Conservation (phyloP, 1,140 invertebrate genomes). For the Bombus vancouverensis region DNA sequence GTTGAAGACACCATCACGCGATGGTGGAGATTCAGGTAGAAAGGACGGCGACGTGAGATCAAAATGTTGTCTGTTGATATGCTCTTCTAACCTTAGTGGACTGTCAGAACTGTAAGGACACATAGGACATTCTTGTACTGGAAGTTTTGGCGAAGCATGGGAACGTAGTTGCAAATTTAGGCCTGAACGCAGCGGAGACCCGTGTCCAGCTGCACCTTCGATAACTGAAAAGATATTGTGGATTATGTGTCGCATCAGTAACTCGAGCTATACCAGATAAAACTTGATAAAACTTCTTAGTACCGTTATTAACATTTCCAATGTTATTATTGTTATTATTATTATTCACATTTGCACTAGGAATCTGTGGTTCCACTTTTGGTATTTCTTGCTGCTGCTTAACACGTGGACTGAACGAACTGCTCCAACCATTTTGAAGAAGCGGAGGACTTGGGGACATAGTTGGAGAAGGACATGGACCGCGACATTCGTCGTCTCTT, state of each 20-base stretch:
- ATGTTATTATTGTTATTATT: slow-evolving; percentile 82
- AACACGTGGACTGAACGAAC: slow-evolving; percentile 54
- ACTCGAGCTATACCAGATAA: not conserved
- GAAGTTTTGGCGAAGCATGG: slow-evolving; percentile 78
- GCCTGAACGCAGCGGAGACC: slow-evolving; percentile 83
- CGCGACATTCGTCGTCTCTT: slow-evolving; percentile 65
- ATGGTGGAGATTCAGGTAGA: slow-evolving; percentile 80
- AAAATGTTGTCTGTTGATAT: slow-evolving; percentile 93
- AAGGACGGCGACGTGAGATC: slow-evolving; percentile 91
- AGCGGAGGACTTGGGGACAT: slow-evolving; percentile 68
- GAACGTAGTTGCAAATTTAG: slow-evolving; percentile 82
- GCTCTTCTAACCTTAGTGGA: slow-evolving; percentile 89
- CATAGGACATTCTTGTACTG: slow-evolving; percentile 87
- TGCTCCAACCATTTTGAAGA: slow-evolving; percentile 78
- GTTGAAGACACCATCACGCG: slow-evolving; percentile 79
- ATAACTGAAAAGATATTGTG: slow-evolving; percentile 49
- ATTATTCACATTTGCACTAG: slow-evolving; percentile 79
- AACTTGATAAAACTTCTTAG: not conserved
- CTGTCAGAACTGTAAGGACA: slow-evolving; percentile 90
- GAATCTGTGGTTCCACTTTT: slow-evolving; percentile 65
- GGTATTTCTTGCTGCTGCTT: slow-evolving; percentile 58
- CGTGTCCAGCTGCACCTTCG: slow-evolving; percentile 78
- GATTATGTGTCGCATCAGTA: not conserved
- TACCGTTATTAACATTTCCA: slow-evolving; percentile 55
- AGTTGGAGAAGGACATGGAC: slow-evolving; percentile 65